A percentile compares a stretch with the other conserved stretches of the same genome.
phyloP scores from a whole-genome alignment of 2,888 invertebrate species.

The Tolmerus cingulatus region DNA sequence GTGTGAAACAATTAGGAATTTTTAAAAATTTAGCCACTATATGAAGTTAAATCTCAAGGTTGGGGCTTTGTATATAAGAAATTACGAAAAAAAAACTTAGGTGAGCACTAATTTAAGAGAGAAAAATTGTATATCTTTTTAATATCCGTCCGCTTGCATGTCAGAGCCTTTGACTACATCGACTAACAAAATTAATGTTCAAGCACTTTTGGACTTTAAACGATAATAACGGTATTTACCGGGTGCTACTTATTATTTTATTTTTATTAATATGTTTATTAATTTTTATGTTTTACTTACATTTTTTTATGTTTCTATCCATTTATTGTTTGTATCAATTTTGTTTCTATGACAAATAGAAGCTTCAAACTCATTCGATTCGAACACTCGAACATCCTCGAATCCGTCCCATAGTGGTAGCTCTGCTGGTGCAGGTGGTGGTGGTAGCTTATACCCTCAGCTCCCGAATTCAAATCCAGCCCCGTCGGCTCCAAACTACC shows the following conservation, averaged over 20 bases:
- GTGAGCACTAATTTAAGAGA: background rate
- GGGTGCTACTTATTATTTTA: background rate
- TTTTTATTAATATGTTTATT: background rate
- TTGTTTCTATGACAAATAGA: constrained; percentile 25
- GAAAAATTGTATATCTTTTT: constrained; percentile 26
- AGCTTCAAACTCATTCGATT: constrained; percentile 40
- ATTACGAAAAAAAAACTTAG: background rate
- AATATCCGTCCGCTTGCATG: constrained; percentile 40
- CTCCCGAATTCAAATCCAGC: constrained; percentile 45
- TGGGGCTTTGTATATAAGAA: background rate
- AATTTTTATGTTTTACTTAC: background rate
- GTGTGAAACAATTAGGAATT: constrained; percentile 9
- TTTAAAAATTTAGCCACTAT: background rate
- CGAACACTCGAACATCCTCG: constrained; percentile 9
- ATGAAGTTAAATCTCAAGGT: background rate
- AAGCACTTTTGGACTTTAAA: background rate
- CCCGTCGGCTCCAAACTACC: constrained; percentile 49
- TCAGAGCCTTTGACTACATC: constrained; percentile 10
- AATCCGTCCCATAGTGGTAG: constrained; percentile 45
- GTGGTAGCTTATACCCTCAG: constrained; percentile 49
- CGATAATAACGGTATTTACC: background rate
- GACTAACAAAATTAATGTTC: background rate
- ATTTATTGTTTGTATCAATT: background rate
- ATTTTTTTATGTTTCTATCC: constrained; percentile 3
- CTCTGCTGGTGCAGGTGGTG: constrained; percentile 36